Conservation (phyloP, 2,797 vertebrate species). For the Gambelia wislizenii region DNA sequence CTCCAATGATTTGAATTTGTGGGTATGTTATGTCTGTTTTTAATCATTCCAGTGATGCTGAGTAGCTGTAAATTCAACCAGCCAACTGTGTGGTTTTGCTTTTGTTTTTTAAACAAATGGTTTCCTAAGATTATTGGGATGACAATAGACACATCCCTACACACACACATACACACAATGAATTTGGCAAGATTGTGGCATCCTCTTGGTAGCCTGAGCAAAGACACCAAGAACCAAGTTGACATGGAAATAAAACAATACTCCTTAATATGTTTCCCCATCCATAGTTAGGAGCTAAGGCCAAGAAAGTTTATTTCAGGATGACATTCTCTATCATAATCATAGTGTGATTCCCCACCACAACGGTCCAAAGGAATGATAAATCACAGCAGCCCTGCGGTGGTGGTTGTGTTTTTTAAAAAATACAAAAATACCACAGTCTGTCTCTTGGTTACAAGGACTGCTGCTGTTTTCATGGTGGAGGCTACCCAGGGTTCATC, state of each 20-base stretch:
- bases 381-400: constrained; percentile 7
- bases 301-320: constrained; percentile 1
- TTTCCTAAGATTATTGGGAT: constrained; percentile 25
- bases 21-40: constrained; percentile 17
- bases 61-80: constrained; percentile 30
- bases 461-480: constrained; percentile 49
- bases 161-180: neutral
- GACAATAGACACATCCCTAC: constrained; percentile 4
- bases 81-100: neutral
- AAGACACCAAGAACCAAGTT: constrained; percentile 19
- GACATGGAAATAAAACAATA: fast-evolving
- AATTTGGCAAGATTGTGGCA: constrained; percentile 21
- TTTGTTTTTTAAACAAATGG: constrained; percentile 11
- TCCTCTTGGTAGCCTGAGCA: constrained; percentile 30
- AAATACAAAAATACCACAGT: constrained; percentile 19
- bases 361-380: neutral
- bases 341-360: neutral
- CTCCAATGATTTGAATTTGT: constrained; percentile 30
- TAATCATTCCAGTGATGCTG: constrained; percentile 16
- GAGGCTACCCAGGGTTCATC: neutral
- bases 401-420: constrained; percentile 13
- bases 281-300: constrained; percentile 4
- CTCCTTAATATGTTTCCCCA: constrained; percentile 18
- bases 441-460: constrained; percentile 54
- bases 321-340: neutral